Conservation (phyloP, 2,113 vertebrate species). For the Pao palembangensis region DNA sequence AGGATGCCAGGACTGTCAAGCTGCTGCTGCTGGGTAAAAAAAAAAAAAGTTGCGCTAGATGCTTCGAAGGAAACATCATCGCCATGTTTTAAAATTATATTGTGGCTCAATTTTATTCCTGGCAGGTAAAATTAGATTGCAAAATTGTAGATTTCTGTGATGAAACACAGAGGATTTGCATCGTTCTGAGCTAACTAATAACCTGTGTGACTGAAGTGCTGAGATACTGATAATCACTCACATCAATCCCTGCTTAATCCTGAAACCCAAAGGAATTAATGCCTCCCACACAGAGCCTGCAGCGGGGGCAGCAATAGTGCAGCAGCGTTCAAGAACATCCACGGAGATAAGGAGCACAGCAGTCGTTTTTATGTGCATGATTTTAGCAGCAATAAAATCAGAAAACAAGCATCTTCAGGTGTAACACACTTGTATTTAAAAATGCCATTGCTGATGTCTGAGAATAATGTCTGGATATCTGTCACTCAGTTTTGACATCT, state of each 20-base stretch:
- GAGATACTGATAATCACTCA: conserved; percentile 51
- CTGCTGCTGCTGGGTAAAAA: conserved; percentile 95
- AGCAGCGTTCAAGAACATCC: neutral
- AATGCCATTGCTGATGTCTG: neutral
- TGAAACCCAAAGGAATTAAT: conserved; percentile 53
- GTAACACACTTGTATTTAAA: neutral
- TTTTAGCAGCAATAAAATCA: too few relatives aligned
- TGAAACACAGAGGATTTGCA: too few relatives aligned
- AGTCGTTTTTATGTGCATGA: too few relatives aligned
- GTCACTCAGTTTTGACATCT: neutral
- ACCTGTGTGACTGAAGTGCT: conserved; percentile 40
- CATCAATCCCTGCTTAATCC: conserved; percentile 61
- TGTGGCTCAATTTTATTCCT: too few relatives aligned
- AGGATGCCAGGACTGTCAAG: conserved; percentile 94
- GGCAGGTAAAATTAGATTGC: too few relatives aligned
- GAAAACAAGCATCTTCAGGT: neutral
- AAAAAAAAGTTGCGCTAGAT: conserved; percentile 17
- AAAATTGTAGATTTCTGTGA: too few relatives aligned
- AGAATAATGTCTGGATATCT: neutral
- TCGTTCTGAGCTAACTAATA: conserved; percentile 10
- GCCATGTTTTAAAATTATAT: neutral
- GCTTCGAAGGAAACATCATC: conserved; percentile 1
- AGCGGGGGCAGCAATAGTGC: neutral
- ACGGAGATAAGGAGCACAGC: too few relatives aligned
- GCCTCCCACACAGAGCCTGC: neutral